These are phyloP conservation scores for Octonoba sinensis DNA, from an alignment of 2,888 invertebrate genomes.

Conservation along the genomic window DNA sequence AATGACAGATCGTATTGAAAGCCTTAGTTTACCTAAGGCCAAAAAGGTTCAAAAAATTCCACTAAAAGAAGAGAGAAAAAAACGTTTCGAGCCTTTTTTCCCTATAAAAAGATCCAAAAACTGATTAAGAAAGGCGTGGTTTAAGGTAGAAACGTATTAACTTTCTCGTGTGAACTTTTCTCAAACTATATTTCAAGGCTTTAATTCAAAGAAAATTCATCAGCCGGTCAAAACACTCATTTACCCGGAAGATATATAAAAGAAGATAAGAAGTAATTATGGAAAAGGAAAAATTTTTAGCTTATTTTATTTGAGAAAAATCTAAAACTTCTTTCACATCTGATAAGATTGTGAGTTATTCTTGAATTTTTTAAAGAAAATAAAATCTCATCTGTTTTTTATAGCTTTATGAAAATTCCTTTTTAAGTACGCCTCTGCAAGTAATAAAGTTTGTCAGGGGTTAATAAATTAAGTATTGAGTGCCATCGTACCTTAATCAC, in stretches of 20 bases:
- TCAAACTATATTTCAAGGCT: conserved; percentile 8
- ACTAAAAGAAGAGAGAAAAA: conserved; percentile 1
- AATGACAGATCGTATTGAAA: no score
- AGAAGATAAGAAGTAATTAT: conserved; percentile 31
- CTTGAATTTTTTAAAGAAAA: conserved; percentile 1
- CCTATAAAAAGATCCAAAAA: conserved; percentile 7
- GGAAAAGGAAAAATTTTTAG: conserved; percentile 10
- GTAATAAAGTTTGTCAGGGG: no score
- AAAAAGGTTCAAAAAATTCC: neutral
- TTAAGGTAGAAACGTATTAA: conserved; percentile 13
- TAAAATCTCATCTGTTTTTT: neutral
- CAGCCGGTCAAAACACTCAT: conserved; percentile 21
- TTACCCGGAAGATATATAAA: conserved; percentile 23
- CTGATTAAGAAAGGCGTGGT: conserved; percentile 19
- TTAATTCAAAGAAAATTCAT: conserved; percentile 23
- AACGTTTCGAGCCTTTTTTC: neutral
- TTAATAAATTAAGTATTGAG: no score
- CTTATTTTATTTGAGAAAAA: conserved; percentile 35
- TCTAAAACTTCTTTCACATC: conserved; percentile 28
- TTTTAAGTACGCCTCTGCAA: no score
- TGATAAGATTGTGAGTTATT: conserved; percentile 46
- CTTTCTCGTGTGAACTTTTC: neutral
- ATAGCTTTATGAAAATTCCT: no score
- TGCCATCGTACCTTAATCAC: no score
- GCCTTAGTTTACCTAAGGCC: neutral